These are phyloP conservation scores for Fratercula arctica DNA, from an alignment of 2,797 vertebrate genomes.

Conservation along the genomic window DNA sequence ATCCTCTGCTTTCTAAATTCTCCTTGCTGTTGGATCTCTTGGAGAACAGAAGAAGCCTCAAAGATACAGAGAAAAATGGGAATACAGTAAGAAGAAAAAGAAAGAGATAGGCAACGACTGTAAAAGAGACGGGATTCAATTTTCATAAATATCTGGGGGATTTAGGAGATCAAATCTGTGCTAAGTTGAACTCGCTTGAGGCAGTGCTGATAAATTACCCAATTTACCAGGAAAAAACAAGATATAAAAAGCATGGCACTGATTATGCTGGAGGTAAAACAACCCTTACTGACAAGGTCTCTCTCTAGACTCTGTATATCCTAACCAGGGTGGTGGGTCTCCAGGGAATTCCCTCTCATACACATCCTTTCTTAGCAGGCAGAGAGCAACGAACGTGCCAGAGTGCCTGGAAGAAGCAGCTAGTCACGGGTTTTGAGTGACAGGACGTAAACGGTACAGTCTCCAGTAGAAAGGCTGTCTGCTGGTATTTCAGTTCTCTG, in stretches of 20 bases:
- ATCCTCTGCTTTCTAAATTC: neutral
- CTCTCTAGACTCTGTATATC: neutral
- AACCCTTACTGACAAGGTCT: neutral
- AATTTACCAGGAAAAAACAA: neutral
- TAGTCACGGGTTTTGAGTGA: neutral
- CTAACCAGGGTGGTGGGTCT: neutral
- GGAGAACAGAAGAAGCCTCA: neutral
- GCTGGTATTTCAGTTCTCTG: slow-evolving; percentile 10
- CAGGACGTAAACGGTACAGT: neutral
- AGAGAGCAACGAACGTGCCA: neutral
- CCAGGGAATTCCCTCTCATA: neutral
- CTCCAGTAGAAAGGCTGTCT: slow-evolving; percentile 28
- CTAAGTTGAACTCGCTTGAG: neutral
- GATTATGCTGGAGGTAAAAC: neutral
- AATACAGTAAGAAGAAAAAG: neutral
- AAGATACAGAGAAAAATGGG: neutral
- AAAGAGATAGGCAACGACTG: neutral
- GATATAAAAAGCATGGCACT: neutral
- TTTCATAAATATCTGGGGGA: neutral
- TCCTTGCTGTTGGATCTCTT: neutral
- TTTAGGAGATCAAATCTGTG: neutral
- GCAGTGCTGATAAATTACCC: neutral
- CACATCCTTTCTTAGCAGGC: neutral
- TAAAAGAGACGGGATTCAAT: neutral
- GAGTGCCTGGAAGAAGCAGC: slow-evolving; percentile 13